Base-by-base conservation (phyloP, 2,888 invertebrate genomes). In the Oscheius sp. region DNA sequence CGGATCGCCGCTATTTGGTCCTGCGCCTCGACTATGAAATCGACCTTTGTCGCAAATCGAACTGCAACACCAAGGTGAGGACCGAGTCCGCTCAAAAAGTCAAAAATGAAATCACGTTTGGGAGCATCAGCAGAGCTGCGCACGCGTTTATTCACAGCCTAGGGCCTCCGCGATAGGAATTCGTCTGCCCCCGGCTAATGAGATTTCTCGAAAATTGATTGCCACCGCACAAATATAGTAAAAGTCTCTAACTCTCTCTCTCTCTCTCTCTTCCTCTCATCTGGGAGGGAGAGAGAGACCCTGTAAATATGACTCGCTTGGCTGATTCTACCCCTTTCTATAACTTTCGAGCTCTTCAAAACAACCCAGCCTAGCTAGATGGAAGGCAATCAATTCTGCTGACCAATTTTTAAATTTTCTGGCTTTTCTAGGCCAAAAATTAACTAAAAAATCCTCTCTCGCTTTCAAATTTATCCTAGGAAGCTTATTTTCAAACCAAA, bases 21-120 rank as follows among this genome's bases (percentile, higher is more conserved):
- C 63, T 77, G 0, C 67, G 74, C 15, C 52, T 72, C 27, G 72
- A 73, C 37, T 77, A 75, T 39, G 75, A 77, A 17, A 66, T 77
- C 10, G 75, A 77, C 61, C 57, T 77, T 57, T 77, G 77, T 48
- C 53, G 57, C 8, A 63, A 72, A 1, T 72, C 72, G 17, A 39
- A 64, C 15, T 77, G 77, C 57, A 69, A 72, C 17, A 75, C 77
- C 0, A 77, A 77, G 70, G 77, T 77, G 15, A 20, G 71, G 6
- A 12, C 20, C 31, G 57, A 31, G 39, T 53, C 34, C 27, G 25
- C 20, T 23, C 37, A 20, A 42, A 61, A 10, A 15, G 48, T 48
- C 34, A 55, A 55, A 55, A 55, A 55, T 55, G 55, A 55, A 55
- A 55, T 55, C 55, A 33, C 55, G 55, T 55, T n/a, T 23, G 55